A percentile compares a stretch with the other conserved stretches of the same genome.
Conservation (phyloP, 2,797 vertebrate species). For the Enteromius paludinosus region DNA sequence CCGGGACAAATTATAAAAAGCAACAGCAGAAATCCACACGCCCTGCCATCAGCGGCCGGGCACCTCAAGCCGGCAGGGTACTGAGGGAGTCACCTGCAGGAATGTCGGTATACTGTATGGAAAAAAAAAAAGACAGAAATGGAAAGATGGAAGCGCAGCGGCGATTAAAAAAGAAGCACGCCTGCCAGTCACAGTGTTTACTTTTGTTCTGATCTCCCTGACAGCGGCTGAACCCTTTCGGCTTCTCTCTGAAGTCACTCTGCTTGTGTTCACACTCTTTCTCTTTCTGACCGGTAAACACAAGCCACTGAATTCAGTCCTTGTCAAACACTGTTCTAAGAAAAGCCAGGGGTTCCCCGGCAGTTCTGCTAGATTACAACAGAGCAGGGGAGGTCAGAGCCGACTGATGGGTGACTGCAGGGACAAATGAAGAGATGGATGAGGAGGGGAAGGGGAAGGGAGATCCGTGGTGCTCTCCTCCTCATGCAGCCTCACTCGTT, state of each 20-base stretch:
- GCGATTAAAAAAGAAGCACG: not conserved
- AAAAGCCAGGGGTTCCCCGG: constrained; percentile 16
- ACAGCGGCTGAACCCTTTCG: constrained; percentile 22
- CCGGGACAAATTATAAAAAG: constrained; percentile 99
- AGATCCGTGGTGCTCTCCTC: constrained; percentile 32
- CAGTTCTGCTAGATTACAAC: constrained; percentile 25
- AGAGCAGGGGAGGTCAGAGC: constrained; percentile 25
- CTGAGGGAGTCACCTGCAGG: constrained; percentile 17
- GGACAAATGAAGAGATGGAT: constrained; percentile 47
- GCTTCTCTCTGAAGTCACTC: constrained; percentile 25
- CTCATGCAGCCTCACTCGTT: constrained; percentile 48
- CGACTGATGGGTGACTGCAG: constrained; percentile 44
- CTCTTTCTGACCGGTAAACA: constrained; percentile 24
- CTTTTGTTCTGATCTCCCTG: constrained; percentile 27
- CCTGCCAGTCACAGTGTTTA: constrained; percentile 32
- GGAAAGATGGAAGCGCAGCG: constrained; percentile 6
- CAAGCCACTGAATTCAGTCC: constrained; percentile 24
- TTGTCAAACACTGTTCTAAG: constrained; percentile 25
- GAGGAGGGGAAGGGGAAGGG: not conserved
- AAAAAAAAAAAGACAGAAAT: constrained; percentile 35
- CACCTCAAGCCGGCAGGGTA: constrained; percentile 32
- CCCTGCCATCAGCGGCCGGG: constrained; percentile 76
- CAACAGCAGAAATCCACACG: constrained; percentile 90
- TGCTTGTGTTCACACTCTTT: constrained; percentile 19
- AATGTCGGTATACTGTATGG: constrained; percentile 41